These are phyloP conservation scores for Rhynchophorus ferrugineus DNA, from an alignment of 1,140 invertebrate species.

Conservation along the genomic window DNA sequence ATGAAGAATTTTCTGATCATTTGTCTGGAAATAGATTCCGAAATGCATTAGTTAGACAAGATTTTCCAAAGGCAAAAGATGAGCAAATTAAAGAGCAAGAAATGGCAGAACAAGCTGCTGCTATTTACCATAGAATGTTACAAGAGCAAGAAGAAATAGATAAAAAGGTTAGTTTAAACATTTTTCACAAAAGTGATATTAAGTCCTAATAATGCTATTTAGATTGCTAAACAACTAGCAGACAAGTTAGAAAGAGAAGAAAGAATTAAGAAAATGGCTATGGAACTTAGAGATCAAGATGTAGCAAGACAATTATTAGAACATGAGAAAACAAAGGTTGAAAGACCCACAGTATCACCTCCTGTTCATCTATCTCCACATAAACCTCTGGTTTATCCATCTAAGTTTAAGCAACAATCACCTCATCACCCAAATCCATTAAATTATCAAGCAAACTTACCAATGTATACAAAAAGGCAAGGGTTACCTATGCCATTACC, in stretches of 20 bases:
- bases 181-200: neutral
- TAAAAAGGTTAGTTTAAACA: constrained; percentile 42
- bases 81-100: constrained; percentile 73
- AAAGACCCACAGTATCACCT: constrained; percentile 21
- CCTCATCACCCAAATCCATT: constrained; percentile 20
- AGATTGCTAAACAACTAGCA: constrained; percentile 53
- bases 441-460: constrained; percentile 30
- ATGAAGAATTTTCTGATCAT: constrained; percentile 82
- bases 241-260: constrained; percentile 57
- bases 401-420: constrained; percentile 16
- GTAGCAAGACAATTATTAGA: constrained; percentile 44
- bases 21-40: constrained; percentile 78
- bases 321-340: constrained; percentile 28
- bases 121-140: constrained; percentile 54
- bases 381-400: constrained; percentile 15
- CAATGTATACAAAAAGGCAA: constrained; percentile 28
- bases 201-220: neutral
- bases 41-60: constrained; percentile 81
- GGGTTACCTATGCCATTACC: constrained; percentile 35
- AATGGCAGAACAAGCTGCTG: constrained; percentile 51
- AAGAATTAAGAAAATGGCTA: constrained; percentile 44
- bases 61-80: constrained; percentile 73
- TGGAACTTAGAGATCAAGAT: constrained; percentile 46
- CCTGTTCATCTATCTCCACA: constrained; percentile 15
- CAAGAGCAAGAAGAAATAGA: constrained; percentile 66